Percentiles rank a stretch among this genome's conserved stretches.
phyloP scores from a whole-genome alignment of 2,797 vertebrate species.

The Bradypodion ventrale region DNA sequence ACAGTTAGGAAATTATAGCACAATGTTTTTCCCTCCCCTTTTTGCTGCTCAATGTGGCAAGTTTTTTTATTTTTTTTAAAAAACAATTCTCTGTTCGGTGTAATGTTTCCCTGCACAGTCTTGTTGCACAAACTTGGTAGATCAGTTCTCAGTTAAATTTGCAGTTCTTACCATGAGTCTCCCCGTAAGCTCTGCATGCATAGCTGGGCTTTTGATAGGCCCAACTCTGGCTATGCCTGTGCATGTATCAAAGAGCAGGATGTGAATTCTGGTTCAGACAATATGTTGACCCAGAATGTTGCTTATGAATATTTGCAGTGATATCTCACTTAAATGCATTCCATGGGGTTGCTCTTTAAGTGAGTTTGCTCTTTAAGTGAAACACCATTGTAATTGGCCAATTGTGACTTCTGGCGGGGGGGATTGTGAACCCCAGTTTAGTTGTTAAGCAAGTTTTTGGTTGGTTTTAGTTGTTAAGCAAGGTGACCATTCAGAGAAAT shows the following conservation, averaged over 20 bases:
- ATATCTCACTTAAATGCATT: too few species aligned
- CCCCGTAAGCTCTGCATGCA: not conserved
- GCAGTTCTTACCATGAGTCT: not conserved
- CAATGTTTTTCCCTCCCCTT: not conserved
- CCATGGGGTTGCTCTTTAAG: too few species aligned
- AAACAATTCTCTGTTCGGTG: not conserved
- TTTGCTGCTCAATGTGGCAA: not conserved
- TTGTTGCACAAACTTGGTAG: not conserved
- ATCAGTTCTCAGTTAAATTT: not conserved
- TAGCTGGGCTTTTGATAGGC: not conserved
- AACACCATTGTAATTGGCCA: too few species aligned
- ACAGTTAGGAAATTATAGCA: slow-evolving; percentile 17
- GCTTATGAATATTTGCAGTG: too few species aligned
- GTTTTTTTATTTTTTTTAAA: not conserved
- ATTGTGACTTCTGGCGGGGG: too few species aligned
- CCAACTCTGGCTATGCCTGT: not conserved
- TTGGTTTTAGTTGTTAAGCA: too few species aligned
- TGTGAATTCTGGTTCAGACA: not conserved
- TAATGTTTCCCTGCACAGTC: not conserved
- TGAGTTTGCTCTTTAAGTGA: too few species aligned
- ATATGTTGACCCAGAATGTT: not conserved
- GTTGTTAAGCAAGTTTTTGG: too few species aligned
- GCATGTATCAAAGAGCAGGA: not conserved
- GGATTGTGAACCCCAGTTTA: too few species aligned
- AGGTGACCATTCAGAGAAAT: too few species aligned